These are phyloP conservation scores for Strongylocentrotus purpuratus DNA, from an alignment of 35 echinoderm and acorn worm genomes.

Conservation along the genomic window DNA sequence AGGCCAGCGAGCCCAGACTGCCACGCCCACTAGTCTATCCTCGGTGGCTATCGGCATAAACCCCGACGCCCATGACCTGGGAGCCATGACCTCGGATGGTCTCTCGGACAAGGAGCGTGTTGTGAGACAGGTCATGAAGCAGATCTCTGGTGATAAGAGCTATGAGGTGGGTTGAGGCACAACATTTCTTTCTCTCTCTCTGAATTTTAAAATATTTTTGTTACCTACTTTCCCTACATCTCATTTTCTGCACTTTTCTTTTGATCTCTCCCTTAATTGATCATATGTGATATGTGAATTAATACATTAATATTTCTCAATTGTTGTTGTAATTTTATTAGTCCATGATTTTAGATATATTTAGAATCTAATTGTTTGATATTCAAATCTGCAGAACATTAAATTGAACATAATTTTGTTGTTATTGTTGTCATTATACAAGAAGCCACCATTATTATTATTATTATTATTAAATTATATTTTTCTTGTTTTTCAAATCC, in stretches of 20 bases:
- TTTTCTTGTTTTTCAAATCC: neutral
- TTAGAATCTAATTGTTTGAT: no score
- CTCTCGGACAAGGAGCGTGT: slow-evolving; percentile 89
- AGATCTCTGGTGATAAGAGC: slow-evolving; percentile 83
- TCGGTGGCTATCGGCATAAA: slow-evolving; percentile 45
- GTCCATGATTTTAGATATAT: no score
- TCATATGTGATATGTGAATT: no score
- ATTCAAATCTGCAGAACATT: no score
- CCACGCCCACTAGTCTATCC: slow-evolving; percentile 57
- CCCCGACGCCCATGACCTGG: slow-evolving; percentile 57
- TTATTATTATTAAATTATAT: neutral
- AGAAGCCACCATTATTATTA: neutral
- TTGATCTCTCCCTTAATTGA: neutral
- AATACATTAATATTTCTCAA: no score
- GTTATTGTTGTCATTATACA: no score
- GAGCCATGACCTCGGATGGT: slow-evolving; percentile 75
- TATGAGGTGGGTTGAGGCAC: slow-evolving; percentile 73
- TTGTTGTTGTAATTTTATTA: no score
- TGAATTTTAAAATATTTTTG: no score
- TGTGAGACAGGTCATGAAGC: slow-evolving; percentile 82
- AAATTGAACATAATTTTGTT: no score
- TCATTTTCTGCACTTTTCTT: neutral
- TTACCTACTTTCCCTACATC: no score
- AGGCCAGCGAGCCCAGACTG: neutral
- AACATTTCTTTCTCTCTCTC: neutral